Conservation (phyloP, 2,113 vertebrate species). For the Choloepus hoffmanni region DNA sequence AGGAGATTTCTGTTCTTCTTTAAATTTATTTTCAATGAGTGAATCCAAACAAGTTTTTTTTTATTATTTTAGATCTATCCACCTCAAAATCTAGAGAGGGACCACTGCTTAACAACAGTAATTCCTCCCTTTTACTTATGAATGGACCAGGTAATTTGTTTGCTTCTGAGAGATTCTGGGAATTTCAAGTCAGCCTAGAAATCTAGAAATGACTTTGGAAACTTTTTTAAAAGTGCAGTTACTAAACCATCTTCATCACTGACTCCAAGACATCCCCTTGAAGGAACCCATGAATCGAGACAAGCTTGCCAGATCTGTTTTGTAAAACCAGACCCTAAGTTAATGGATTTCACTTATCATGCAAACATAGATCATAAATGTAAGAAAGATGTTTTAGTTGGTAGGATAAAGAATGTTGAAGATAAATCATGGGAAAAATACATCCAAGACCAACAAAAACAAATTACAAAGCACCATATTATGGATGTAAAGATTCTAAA, state of each 20-base stretch:
- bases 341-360: constrained; percentile 92
- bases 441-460: constrained; percentile 97
- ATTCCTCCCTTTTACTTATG: constrained; percentile 87
- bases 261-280: constrained; percentile 90
- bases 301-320: constrained; percentile 96
- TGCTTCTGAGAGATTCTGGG: constrained; percentile 90
- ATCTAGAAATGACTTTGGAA: constrained; percentile 86
- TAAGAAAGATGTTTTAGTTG: constrained; percentile 97
- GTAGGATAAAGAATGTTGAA: constrained; percentile 91
- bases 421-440: constrained; percentile 95
- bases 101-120: constrained; percentile 84
- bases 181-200: constrained; percentile 85
- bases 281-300: constrained; percentile 95
- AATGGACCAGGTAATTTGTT: constrained; percentile 88
- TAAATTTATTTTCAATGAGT: constrained; percentile 91
- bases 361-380: constrained; percentile 94
- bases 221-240: constrained; percentile 83
- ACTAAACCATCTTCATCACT: constrained; percentile 80
- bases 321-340: constrained; percentile 92
- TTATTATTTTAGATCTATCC: constrained; percentile 86
- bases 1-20: constrained; percentile 90
- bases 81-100: constrained; percentile 88
- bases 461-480: constrained; percentile 98
- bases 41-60: constrained; percentile 93
- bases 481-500: constrained; percentile 99